phyloP scores from a whole-genome alignment of 2,113 vertebrate species.

The Ancistrus triradiatus region DNA sequence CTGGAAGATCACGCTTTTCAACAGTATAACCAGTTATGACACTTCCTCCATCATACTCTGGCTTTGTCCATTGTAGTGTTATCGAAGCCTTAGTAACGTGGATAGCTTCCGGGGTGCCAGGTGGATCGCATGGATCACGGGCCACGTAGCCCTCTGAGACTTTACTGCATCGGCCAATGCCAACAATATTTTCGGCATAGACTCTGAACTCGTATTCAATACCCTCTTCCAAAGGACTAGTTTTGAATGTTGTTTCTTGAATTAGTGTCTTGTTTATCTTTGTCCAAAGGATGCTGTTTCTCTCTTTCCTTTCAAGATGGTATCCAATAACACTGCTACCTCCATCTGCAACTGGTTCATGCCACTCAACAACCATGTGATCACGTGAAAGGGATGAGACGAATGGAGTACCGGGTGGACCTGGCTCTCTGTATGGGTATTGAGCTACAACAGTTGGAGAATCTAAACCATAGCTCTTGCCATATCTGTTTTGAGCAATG shows the following conservation, averaged over 20 bases:
- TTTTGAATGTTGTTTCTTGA: conserved; percentile 86
- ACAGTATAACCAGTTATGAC: conserved; percentile 91
- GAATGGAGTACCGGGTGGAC: conserved; percentile 94
- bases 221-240: conserved; percentile 87
- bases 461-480: conserved; percentile 91
- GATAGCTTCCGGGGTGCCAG: conserved; percentile 87
- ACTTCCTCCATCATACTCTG: conserved; percentile 95
- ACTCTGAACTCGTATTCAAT: conserved; percentile 94
- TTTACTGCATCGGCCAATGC: conserved; percentile 91
- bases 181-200: conserved; percentile 96
- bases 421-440: conserved; percentile 95
- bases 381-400: conserved; percentile 82
- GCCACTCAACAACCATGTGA: conserved; percentile 90
- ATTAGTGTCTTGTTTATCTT: conserved; percentile 93
- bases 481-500: conserved; percentile 94
- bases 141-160: conserved; percentile 91
- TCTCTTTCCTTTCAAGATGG: conserved; percentile 95
- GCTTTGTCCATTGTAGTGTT: conserved; percentile 91
- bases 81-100: conserved; percentile 87
- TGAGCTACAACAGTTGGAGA: conserved; percentile 83
- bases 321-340: conserved; percentile 89
- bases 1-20: conserved; percentile 94
- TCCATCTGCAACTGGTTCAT: conserved; percentile 91
- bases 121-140: conserved; percentile 92
- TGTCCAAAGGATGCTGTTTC: conserved; percentile 95